phyloP scores from a whole-genome alignment of 2,113 vertebrate genomes.

The Prolemur simus region DNA sequence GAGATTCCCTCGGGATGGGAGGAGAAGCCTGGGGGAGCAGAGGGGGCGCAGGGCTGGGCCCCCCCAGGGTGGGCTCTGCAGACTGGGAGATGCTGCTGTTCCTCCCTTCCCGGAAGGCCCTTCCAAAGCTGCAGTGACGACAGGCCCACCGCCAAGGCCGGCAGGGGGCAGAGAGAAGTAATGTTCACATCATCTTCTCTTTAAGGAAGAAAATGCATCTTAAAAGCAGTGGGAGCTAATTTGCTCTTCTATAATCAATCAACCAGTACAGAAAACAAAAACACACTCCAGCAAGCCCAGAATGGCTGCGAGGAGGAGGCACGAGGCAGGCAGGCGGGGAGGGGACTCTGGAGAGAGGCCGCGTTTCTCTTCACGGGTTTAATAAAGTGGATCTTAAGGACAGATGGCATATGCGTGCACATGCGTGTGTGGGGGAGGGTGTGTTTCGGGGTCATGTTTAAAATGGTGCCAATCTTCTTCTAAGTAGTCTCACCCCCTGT shows the following conservation, averaged over 20 bases:
- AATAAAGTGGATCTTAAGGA: neutral
- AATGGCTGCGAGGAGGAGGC: neutral
- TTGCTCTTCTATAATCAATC: conserved; percentile 45
- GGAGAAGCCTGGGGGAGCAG: neutral
- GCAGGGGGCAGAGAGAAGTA: neutral
- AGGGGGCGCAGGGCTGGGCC: neutral
- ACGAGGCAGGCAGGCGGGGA: neutral
- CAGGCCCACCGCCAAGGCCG: neutral
- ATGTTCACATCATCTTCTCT: conserved; percentile 19
- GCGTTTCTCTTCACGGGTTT: neutral
- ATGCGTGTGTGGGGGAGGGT: accelerated
- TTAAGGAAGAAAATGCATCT: conserved; percentile 50
- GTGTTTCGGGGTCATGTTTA: neutral
- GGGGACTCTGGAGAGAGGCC: neutral
- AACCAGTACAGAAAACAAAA: conserved; percentile 24
- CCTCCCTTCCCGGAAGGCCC: neutral
- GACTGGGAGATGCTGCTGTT: accelerated
- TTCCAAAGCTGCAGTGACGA: neutral
- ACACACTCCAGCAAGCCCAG: neutral
- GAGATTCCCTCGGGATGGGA: neutral
- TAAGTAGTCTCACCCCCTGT: neutral
- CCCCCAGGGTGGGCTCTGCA: neutral
- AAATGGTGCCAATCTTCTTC: neutral
- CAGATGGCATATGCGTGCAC: accelerated
- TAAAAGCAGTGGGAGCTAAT: conserved; percentile 53